A percentile compares a stretch with the other conserved stretches of the same genome.
Conservation (phyloP, 2,888 invertebrate species). For the Eupithecia abbreviata region DNA sequence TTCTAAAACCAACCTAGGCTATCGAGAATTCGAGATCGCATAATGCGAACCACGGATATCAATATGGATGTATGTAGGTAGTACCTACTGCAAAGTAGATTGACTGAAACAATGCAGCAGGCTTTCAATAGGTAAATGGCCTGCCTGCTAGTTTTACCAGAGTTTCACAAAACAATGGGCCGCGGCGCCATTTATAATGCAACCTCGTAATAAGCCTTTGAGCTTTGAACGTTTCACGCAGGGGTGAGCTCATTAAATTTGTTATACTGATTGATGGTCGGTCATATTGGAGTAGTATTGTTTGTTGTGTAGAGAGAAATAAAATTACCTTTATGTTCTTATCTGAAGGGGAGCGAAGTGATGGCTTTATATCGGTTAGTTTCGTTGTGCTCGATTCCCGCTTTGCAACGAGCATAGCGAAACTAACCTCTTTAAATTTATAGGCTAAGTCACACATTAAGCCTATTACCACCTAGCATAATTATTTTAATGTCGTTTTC, state of each 20-base stretch:
- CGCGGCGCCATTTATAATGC: slow-evolving; percentile 1
- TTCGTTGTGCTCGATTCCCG: no score
- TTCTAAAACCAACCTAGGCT: no score
- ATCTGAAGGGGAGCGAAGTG: no score
- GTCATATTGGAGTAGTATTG: neutral
- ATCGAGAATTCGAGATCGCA: neutral
- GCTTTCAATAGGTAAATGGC: slow-evolving; percentile 4
- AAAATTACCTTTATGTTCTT: neutral
- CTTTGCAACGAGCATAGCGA: no score
- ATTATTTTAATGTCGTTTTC: neutral
- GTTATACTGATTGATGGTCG: neutral
- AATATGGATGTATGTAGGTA: neutral
- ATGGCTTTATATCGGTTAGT: no score
- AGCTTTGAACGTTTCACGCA: neutral
- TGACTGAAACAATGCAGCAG: slow-evolving; percentile 7
- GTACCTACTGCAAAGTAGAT: neutral
- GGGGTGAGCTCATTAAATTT: slow-evolving; percentile 21
- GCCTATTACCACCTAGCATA: no score
- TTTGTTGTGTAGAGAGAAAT: neutral
- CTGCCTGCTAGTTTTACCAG: neutral
- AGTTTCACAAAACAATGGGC: slow-evolving; percentile 9
- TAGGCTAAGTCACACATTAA: no score
- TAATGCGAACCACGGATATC: neutral
- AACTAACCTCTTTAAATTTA: no score
- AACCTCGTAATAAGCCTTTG: slow-evolving; percentile 8